phyloP scores from a whole-genome alignment of 2,888 invertebrate species.

The Epirrhoe tristata region DNA sequence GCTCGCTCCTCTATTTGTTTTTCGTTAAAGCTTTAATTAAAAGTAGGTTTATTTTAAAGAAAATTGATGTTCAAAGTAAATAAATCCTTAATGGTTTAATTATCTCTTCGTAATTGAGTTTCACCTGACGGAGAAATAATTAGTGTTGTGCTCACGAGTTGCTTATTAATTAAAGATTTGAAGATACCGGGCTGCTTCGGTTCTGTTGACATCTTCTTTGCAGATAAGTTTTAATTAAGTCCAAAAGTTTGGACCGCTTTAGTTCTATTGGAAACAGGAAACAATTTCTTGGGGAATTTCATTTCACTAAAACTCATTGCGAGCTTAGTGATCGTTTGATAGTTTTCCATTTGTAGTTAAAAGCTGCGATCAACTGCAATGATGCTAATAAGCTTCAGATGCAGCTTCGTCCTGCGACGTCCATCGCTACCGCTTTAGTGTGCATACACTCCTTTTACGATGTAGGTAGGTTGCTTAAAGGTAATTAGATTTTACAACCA shows the following conservation, averaged over 20 bases:
- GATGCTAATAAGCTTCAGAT: neutral
- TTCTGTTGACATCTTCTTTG: constrained; percentile 43
- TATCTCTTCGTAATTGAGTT: constrained; percentile 83
- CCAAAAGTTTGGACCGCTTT: constrained; percentile 36
- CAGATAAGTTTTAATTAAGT: constrained; percentile 43
- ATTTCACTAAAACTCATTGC: constrained; percentile 28
- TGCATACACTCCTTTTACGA: neutral
- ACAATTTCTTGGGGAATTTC: constrained; percentile 30
- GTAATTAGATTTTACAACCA: neutral
- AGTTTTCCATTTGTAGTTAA: constrained; percentile 25
- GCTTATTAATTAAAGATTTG: constrained; percentile 61
- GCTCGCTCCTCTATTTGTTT: constrained; percentile 77
- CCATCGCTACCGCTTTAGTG: neutral
- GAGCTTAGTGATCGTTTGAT: constrained; percentile 24
- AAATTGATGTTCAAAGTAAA: constrained; percentile 83
- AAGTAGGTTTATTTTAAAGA: constrained; percentile 83
- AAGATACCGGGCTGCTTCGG: constrained; percentile 49
- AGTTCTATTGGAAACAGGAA: constrained; percentile 33
- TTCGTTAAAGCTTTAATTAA: constrained; percentile 84
- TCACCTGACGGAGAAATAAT: constrained; percentile 77
- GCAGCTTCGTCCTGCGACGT: neutral
- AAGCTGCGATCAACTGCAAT: constrained; percentile 4
- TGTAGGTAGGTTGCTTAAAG: neutral
- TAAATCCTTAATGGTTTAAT: constrained; percentile 83
- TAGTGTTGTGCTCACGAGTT: constrained; percentile 61